These are phyloP conservation scores for Selenia dentaria DNA, from an alignment of 2,888 invertebrate species.

Conservation along the genomic window DNA sequence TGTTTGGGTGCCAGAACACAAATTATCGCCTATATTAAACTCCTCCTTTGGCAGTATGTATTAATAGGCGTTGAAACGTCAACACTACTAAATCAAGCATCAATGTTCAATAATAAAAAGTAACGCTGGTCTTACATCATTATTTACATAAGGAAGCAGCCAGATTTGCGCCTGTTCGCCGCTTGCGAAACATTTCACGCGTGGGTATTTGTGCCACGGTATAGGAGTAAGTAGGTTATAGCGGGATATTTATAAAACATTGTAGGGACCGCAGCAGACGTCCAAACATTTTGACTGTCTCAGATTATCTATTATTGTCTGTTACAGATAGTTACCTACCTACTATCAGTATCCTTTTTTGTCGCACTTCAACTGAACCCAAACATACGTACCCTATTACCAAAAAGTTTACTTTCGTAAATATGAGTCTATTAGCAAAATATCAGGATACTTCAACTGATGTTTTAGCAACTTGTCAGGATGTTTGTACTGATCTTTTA, in stretches of 20 bases:
- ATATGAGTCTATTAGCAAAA: no score
- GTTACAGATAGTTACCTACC: no score
- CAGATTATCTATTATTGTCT: no score
- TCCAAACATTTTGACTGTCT: constrained; percentile 12
- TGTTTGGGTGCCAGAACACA: constrained; percentile 1
- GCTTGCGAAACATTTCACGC: constrained; percentile 63
- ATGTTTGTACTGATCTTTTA: no score
- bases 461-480: no score
- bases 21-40: constrained; percentile 13
- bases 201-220: constrained; percentile 53
- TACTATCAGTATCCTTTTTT: no score
- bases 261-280: constrained; percentile 25
- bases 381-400: no score
- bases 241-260: constrained; percentile 56
- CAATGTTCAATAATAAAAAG: constrained; percentile 38
- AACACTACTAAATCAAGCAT: constrained; percentile 38
- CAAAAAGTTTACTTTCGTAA: no score
- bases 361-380: no score
- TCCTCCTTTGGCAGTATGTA: constrained; percentile 21
- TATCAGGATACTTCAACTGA: no score
- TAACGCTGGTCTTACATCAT: constrained; percentile 57
- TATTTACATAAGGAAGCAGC: constrained; percentile 71
- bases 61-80: constrained; percentile 31
- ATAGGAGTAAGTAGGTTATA: constrained; percentile 67
- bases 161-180: constrained; percentile 42